Conservation (phyloP, 2,797 vertebrate genomes). For the Jordanella pulchra region DNA sequence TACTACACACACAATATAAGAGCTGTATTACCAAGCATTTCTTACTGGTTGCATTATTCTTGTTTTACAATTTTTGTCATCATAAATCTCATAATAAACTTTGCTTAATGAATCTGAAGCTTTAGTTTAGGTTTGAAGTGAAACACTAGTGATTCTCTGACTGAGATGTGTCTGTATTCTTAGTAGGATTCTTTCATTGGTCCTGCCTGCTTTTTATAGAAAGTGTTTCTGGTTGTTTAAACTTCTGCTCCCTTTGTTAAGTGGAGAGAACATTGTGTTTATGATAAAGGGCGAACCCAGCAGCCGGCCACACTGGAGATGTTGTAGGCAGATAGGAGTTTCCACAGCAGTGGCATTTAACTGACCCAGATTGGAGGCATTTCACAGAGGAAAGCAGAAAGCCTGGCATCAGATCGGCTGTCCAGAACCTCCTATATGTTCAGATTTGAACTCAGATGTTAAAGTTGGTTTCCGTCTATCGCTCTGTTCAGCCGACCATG, state of each 20-base stretch:
- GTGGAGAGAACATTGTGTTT: not conserved
- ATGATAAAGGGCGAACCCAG: slow-evolving; percentile 7
- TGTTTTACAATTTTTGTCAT: not conserved
- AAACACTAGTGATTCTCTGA: not conserved
- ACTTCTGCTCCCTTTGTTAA: not conserved
- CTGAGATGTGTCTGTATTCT: not conserved
- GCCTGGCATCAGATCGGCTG: slow-evolving; percentile 35
- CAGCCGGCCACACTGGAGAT: slow-evolving; percentile 8
- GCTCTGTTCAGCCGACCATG: slow-evolving; percentile 20
- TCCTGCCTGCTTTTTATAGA: not conserved
- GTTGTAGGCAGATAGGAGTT: slow-evolving; percentile 52
- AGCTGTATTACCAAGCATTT: no score
- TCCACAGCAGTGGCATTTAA: slow-evolving; percentile 55
- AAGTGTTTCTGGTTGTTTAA: no score
- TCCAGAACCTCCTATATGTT: slow-evolving; percentile 20
- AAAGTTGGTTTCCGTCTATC: not conserved
- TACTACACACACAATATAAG: no score
- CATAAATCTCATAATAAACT: not conserved
- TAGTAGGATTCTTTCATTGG: not conserved
- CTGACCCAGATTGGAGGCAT: slow-evolving; percentile 51
- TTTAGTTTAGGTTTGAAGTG: no score
- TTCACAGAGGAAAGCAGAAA: slow-evolving; percentile 24
- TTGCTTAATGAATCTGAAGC: no score
- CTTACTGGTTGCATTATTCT: no score
- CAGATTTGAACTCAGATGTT: slow-evolving; percentile 27